Evolutionary conservation across 1,140 invertebrate genomes (phyloP), one percentile per base, ranked within the genome.

Genomic region (Drosophila bocki): DNA sequence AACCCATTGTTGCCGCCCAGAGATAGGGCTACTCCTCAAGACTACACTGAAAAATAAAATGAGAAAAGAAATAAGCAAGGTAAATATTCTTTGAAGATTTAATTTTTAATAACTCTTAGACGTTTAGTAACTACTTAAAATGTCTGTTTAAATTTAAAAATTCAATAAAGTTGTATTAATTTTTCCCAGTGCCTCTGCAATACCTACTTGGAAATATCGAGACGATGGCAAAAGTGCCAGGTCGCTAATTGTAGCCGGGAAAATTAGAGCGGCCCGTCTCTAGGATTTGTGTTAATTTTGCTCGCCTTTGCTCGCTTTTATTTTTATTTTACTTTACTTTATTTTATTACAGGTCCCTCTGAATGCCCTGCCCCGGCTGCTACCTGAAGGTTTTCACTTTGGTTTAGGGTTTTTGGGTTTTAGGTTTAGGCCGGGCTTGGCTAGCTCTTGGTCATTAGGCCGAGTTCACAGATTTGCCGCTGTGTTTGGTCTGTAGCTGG

Each of bases 191-290:
- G 62, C 57, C 26, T 7, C 8, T 56, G 35, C 29, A 65, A 11
- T 42, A 39, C 22, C 54, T 78, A 65, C 64, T 64, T 79, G 72
- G 50, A 87, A 88, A 29, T 83, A 70, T 88, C 84, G 77, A 72
- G 84, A 80, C 67, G 75, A 88, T 87, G 78, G 80, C 84, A 87
- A 87, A 87, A 80, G 45, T 87, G 72, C 83, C 83, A 87, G 80
- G 84, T 84, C 75, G 75, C 80, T 87, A 87, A 88, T 87, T 87
- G 80, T 62, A 70, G 65, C 26, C 22, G 57, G 57, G 44, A 39
- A 78, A 78, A 78, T 78, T 63, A 71, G 75, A 78, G 75, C 64
- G 65, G 62, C 22, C 39, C 54, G 68, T 59, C 65, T 72, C 45
- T 74, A 74, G 70, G 54, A 74, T 74, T 54, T 69, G 69, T 72